Evolutionary conservation across 1,140 invertebrate species (phyloP).

Genomic region (Thrips palmi): DNA sequence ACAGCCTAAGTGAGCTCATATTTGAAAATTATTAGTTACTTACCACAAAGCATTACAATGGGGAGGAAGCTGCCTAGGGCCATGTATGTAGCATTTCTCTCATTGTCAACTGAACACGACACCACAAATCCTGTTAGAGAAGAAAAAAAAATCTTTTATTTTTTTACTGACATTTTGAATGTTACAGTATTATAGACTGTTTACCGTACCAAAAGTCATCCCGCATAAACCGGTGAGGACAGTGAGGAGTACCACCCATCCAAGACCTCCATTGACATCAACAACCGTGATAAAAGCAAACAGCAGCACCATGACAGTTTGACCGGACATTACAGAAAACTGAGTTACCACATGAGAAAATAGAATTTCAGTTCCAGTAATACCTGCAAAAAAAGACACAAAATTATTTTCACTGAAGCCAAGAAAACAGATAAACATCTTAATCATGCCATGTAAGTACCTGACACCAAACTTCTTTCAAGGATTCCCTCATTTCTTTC

Average conservation of each 20-base stretch:
- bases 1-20: no score
- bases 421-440: no score
- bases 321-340: conserved; percentile 83
- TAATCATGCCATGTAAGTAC: conserved; percentile 18
- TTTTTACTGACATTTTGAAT: conserved; percentile 1
- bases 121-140: conserved; percentile 56
- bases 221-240: conserved; percentile 78
- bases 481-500: conserved; percentile 76
- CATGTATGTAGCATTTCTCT: conserved; percentile 84
- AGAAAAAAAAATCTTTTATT: neutral
- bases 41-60: conserved; percentile 65
- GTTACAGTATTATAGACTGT: neutral
- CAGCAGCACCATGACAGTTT: conserved; percentile 81
- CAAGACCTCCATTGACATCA: conserved; percentile 27
- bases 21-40: conserved; percentile 16
- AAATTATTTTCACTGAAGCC: no score
- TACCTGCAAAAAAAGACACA: conserved; percentile 36
- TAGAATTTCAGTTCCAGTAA: conserved; percentile 73
- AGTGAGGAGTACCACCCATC: conserved; percentile 38
- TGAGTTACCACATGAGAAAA: conserved; percentile 84
- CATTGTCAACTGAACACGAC: conserved; percentile 76
- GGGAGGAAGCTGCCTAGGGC: conserved; percentile 90
- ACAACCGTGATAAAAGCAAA: conserved; percentile 68
- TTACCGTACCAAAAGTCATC: conserved; percentile 77
- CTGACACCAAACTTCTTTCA: conserved; percentile 67